Evolutionary conservation across 2,888 invertebrate genomes (phyloP), one percentile per base, ranked within the genome.

Genomic region (Orthosia incerta): DNA sequence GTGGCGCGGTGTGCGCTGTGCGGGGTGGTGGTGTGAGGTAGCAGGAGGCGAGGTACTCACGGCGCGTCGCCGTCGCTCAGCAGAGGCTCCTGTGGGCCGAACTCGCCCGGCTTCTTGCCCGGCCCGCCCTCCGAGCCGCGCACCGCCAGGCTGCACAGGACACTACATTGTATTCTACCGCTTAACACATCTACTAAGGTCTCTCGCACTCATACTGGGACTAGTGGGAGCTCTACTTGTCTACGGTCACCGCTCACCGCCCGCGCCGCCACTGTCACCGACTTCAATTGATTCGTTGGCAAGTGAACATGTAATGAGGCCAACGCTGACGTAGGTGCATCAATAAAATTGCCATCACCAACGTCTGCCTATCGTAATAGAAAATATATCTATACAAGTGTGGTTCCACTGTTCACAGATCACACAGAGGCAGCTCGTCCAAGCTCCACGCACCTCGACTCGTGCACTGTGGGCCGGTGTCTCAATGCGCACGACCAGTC

Each of bases 81-180:
- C 91, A 97, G 96, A 88, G 97, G 94, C 95, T 98, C 97, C 87
- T 97, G 96, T 90, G 97, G 97, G 88, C 97, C 97, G 84, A 97
- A 97, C 94, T 97, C 97, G 79, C 91, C 91, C 85, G 93, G 93
- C 94, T 97, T 97, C 95, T 97, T 97, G 92, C 97, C 97, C 93
- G 97, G 97, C 89, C 97, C 97, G 94, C 97, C 97, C 93, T 97
- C 97, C 89, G 97, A 97, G 87, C 97, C 97, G 93, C 97, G 97
- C 92, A 97, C 97, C 94, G 98, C 97, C 95, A 97, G 97, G 96
- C 98, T 98, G 96, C 89, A 97, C 71, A 79, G 55, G 53, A 72
- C 60, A 73, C 57, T 23, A 76, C 46, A 60, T 75, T 61, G 69
- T 75, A 61, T 23, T 74, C 51, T 45, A 53, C 46, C 18, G 46